phyloP scores from a whole-genome alignment of 2,113 vertebrate genomes.

The Acanthisitta chloris region DNA sequence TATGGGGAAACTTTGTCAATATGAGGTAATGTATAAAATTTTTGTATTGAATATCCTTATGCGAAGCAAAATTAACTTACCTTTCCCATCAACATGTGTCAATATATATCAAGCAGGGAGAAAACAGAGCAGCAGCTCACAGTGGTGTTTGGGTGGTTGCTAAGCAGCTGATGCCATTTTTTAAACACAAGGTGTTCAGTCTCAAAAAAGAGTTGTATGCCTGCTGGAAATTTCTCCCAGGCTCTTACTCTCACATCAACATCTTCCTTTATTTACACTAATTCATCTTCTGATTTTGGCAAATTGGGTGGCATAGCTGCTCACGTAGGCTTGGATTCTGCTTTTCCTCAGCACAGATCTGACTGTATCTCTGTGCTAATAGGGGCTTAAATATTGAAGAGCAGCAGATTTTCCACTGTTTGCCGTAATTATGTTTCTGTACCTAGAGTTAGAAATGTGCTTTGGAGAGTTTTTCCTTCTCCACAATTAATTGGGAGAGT shows the following conservation, averaged over 20 bases:
- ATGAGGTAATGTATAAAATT: slow-evolving; percentile 77
- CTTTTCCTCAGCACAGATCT: background rate
- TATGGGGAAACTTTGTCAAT: slow-evolving; percentile 83
- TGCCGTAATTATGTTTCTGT: background rate
- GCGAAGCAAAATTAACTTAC: background rate
- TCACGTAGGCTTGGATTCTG: background rate
- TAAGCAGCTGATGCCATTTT: background rate
- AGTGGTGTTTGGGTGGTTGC: background rate
- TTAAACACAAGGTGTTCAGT: background rate
- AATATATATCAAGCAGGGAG: background rate
- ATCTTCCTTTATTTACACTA: background rate
- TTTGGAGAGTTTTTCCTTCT: background rate
- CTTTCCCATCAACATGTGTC: background rate
- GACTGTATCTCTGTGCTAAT: background rate
- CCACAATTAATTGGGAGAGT: background rate
- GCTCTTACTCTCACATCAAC: background rate
- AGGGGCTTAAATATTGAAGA: background rate
- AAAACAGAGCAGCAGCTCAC: background rate
- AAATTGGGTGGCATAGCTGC: background rate
- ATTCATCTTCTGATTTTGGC: background rate
- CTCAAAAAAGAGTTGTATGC: background rate
- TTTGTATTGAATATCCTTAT: background rate
- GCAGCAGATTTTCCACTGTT: background rate
- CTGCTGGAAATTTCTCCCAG: background rate
- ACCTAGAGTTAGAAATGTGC: background rate